Evolutionary conservation across 2,797 vertebrate genomes (phyloP), one percentile per base, ranked within the genome.

Genomic region (Odontamblyopus rebecca): DNA sequence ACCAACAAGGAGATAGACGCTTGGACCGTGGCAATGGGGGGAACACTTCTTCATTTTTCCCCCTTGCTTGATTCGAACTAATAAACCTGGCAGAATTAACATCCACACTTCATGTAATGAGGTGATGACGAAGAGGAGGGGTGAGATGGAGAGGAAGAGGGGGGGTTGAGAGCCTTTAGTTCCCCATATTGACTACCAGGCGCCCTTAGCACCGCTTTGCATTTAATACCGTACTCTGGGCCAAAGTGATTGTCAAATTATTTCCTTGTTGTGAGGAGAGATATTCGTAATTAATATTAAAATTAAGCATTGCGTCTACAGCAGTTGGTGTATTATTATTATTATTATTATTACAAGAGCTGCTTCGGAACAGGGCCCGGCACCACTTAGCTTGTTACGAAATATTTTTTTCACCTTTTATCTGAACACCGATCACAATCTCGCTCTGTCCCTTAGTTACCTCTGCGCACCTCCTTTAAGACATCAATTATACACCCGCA

Each of bases 31-130:
- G 94, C 90, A 93, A 93, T 93, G 91, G 92, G 92, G 91, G 91
- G 92, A 93, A 91, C 85, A 85, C 89, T 86, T 79, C 68, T 88
- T 44, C 75, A 79, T 81, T 80, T 89, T 84, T 88, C 86, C 86
- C 74, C 75, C 80, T 84, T 83, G 81, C 89, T 90, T 93, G 91
- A 94, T 93, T 93, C 89, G 85, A 91, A 93, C 93, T 94, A 94
- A 95, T 95, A 94, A 94, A 95, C 91, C 91, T 90, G 91, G 91
- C 90, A 94, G 91, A 94, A 94, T 94, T 94, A 94, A 93, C 93
- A 94, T 93, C 94, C 91, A 92, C 93, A 93, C 93, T 94, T 93
- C 88, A 91, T 87, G 89, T 95, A 94, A 94, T 95, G 93, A 94
- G 93, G 87, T 90, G 89, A 74, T 82, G 89, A 76, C 44, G 15